phyloP scores from a whole-genome alignment of 1,140 invertebrate genomes.

The Cydia splendana region DNA sequence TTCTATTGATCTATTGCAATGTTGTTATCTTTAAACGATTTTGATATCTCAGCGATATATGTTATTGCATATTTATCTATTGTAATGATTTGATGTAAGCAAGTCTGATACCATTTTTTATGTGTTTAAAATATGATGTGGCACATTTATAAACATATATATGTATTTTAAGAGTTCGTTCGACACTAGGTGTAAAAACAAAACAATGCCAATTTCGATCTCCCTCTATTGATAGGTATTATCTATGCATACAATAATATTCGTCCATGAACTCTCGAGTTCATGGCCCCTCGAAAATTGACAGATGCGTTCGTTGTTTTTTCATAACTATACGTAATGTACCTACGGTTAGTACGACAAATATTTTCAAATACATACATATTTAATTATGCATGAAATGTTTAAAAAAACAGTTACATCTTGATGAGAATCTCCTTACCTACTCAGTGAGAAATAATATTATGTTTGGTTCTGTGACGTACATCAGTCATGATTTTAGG shows the following conservation, averaged over 20 bases:
- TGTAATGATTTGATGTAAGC: conserved; percentile 3
- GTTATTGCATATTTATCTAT: conserved; percentile 5
- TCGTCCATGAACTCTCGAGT: background rate
- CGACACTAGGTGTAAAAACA: too few relatives aligned
- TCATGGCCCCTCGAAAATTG: background rate
- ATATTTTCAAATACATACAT: background rate
- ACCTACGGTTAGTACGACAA: background rate
- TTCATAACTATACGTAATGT: background rate
- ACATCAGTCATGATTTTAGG: background rate
- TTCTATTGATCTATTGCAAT: conserved; percentile 29
- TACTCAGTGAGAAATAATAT: background rate
- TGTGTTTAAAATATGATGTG: too few relatives aligned
- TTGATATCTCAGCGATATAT: conserved; percentile 9
- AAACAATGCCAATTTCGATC: too few relatives aligned
- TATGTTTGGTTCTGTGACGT: background rate
- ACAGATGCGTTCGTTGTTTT: background rate
- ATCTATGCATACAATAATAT: background rate
- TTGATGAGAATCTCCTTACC: background rate
- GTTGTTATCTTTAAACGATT: conserved; percentile 28
- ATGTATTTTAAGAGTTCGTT: too few relatives aligned
- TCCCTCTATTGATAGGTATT: too few relatives aligned
- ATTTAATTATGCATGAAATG: background rate
- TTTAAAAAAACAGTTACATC: background rate
- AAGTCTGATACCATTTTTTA: background rate
- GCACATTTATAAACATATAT: too few relatives aligned